Evolutionary conservation across 2,113 vertebrate species (phyloP), one percentile per base, ranked within the genome.

Genomic region (Gadus chalcogrammus): DNA sequence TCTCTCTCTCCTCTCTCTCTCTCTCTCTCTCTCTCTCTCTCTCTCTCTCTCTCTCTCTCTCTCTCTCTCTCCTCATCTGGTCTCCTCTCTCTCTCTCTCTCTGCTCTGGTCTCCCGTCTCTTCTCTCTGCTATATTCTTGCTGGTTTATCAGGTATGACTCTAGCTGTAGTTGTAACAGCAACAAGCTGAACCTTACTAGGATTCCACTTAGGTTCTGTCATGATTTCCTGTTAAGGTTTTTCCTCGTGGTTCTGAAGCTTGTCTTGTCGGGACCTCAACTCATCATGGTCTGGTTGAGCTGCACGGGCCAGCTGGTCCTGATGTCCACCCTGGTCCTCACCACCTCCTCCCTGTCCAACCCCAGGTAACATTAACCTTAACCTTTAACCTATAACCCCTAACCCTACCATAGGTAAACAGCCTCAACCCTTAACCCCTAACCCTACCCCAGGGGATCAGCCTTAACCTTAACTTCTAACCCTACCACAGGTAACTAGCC

Each of bases 251-350:
- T 35, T 35, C 4, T 31, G 3, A 35, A 35, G 31, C 31, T 35
- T 6, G 4, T 35, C 6, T 35, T 35, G 31, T 35, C 31, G 6
- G 31, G 42, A 13, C 56, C 74, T 87, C 88, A 73, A 13, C 18
- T 67, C 78, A 68, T 66, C 71, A 82, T 38, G 70, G 90, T 90
- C 89, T 61, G 82, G 5, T 69, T 70, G 53, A 59, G 90, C 55
- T 79, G 83, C 64, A 73, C 85, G 42, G 76, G 73, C 42, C 87
- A 86, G 61, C 61, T 80, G 18, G 70, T 89, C 64, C 75, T 93
- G 72, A 70, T 91, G 63, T 71, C 60, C 61, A 65, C 67, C 12
- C 77, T 92, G 70, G 66, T 91, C 72, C 75, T 89, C 67, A n/a
- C 79, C 69, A 61, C 76, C 4, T 66, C 79, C 28, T 75, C 88